Evolutionary conservation across 2,113 vertebrate species (phyloP), one percentile per base, ranked within the genome.

Genomic region (Lichenostomus cassidix): DNA sequence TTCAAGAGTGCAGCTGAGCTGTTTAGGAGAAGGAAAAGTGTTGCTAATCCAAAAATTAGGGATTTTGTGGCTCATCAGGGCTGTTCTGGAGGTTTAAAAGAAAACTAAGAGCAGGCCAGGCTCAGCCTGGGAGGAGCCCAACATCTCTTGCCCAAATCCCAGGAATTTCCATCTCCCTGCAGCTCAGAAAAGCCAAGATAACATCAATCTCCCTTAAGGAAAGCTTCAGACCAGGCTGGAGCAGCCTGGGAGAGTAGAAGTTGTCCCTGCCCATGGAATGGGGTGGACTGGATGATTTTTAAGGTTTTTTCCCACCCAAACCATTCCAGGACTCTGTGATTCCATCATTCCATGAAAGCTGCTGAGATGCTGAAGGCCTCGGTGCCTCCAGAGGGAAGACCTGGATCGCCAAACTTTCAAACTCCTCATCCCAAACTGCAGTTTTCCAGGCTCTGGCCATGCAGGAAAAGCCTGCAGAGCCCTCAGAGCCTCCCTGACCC

Each of bases 191-290:
- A 62, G 35, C 19, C 5, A 8, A 35, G 25, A 2, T 7, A 47
- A 65, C 3, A 55, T 12, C 41, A 12, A 15, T 4, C 2, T 76
- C 47, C 46, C 25, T 41, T 15, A 23, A 37, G 33, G 49, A 68
- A 85, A 79, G n/a, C 53, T 52, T 31, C 22, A 23, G 15, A 1
- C 14, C 63, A 35, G n/a, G n/a, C 0, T 75, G 53, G 46, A 82
- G n/a, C 21, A 46, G 0, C 11, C n/a, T 53, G 62, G 46, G 39
- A n/a, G 0, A 2, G 29, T 5, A 20, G n/a, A 2, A 75, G 3
- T 3, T 68, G 69, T 60, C 17, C 7, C 62, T 75, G 69, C 15
- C 52, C 60, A 24, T 11, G 44, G 67, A 27, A 73, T 31, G 21
- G 31, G 37, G n/a, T 19, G 62, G 11, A 47, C 37, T n/a, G n/a